A percentile compares a stretch with the other conserved stretches of the same genome.
Conservation (phyloP, 2,797 vertebrate species). For the Kryptolebias ocellatus region DNA sequence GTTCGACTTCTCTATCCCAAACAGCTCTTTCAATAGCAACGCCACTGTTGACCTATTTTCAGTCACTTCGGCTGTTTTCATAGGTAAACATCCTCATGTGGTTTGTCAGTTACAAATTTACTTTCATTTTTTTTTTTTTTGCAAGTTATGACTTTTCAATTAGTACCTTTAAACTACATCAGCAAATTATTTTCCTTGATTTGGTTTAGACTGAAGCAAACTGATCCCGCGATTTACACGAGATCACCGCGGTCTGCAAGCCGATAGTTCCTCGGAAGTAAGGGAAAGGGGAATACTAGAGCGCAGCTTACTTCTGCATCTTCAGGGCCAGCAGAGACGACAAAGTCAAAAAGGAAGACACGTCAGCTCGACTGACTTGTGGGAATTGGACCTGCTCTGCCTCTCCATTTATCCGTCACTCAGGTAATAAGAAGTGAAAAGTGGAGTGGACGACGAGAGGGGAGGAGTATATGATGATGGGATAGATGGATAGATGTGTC, state of each 20-base stretch:
- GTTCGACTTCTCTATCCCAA: too few species aligned
- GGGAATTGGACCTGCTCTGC: conserved; percentile 64
- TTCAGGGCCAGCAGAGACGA: conserved; percentile 48
- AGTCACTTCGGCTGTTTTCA: too few species aligned
- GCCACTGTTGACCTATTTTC: too few species aligned
- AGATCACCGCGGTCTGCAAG: conserved; percentile 52
- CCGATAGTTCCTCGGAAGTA: conserved; percentile 26
- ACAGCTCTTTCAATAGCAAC: too few species aligned
- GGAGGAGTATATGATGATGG: conserved; percentile 55
- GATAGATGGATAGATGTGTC: conserved; percentile 67
- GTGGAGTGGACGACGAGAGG: conserved; percentile 50
- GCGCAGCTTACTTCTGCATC: conserved; percentile 66
- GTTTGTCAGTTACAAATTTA: too few species aligned
- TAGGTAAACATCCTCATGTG: too few species aligned
- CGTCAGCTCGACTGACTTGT: conserved; percentile 68
- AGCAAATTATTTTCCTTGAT: too few species aligned
- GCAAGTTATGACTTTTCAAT: too few species aligned
- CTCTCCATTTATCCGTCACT: conserved; percentile 71
- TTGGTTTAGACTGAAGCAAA: too few species aligned
- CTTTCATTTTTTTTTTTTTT: too few species aligned
- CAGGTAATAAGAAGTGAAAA: conserved; percentile 73
- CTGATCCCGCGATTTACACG: neutral
- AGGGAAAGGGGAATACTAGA: conserved; percentile 42
- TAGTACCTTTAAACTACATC: too few species aligned
- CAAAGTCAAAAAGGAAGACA: conserved; percentile 57